Percentiles rank a stretch among this genome's conserved stretches.
Conservation (phyloP, 2,888 invertebrate genomes). For the Exephanes ischioxanthus region DNA sequence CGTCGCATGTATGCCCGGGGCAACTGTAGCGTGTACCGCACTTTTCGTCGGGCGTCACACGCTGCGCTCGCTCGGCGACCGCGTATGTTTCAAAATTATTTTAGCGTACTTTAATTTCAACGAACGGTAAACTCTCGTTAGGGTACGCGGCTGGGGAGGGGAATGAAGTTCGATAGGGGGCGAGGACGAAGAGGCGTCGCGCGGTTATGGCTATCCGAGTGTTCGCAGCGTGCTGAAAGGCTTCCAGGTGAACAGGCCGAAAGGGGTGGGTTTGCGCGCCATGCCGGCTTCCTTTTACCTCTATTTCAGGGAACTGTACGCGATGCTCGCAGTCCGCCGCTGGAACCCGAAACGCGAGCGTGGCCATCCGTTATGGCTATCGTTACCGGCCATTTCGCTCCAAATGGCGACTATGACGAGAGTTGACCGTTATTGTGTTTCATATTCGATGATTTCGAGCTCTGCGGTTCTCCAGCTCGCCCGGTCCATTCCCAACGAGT, state of each 20-base stretch:
- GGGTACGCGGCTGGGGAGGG: not conserved
- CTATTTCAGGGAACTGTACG: slow-evolving; percentile 27
- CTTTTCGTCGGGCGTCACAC: not conserved
- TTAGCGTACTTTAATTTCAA: slow-evolving; percentile 51
- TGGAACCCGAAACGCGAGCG: slow-evolving; percentile 56
- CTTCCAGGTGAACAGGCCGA: slow-evolving; percentile 43
- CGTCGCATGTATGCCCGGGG: not conserved
- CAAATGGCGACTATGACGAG: slow-evolving; percentile 68
- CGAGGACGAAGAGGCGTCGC: slow-evolving; percentile 23
- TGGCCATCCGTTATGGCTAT: slow-evolving; percentile 68
- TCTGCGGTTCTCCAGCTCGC: slow-evolving; percentile 35
- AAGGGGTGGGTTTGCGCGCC: slow-evolving; percentile 51
- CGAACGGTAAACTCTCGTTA: slow-evolving; percentile 59
- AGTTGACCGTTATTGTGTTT: slow-evolving; percentile 64
- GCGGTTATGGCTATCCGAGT: slow-evolving; percentile 42
- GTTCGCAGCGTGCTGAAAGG: not conserved
- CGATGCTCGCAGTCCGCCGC: slow-evolving; percentile 42
- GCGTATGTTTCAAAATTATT: slow-evolving; percentile 47
- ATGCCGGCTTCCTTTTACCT: slow-evolving; percentile 54
- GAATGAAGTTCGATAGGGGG: slow-evolving; percentile 23
- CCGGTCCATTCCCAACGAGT: slow-evolving; percentile 18
- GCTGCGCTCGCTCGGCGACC: not conserved
- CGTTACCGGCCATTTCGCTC: slow-evolving; percentile 68
- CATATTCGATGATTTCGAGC: slow-evolving; percentile 67
- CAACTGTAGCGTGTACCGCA: slow-evolving; percentile 11